Conservation (phyloP, 2,888 invertebrate species). For the Pedicia rivosa region DNA sequence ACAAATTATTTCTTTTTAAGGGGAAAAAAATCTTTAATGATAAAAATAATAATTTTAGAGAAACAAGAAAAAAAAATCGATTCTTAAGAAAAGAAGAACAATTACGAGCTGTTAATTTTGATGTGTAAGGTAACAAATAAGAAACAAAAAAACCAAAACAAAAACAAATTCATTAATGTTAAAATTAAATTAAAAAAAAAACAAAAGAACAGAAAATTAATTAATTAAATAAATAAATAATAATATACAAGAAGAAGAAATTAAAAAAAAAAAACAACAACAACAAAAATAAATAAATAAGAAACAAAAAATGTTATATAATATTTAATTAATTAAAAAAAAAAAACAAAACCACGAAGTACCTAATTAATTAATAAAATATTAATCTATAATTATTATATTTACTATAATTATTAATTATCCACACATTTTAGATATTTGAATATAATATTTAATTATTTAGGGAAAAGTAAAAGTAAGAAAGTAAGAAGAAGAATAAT, state of each 20-base stretch:
- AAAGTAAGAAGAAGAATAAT: too few species aligned
- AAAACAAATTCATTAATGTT: too few species aligned
- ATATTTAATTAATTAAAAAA: background rate
- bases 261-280: conserved; percentile 2
- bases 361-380: conserved; percentile 5
- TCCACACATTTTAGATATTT: conserved; percentile 1
- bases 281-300: conserved; percentile 3
- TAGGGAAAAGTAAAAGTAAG: conserved; percentile 6
- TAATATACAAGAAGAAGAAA: conserved; percentile 2
- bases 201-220: conserved; percentile 1
- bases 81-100: too few species aligned
- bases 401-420: conserved; percentile 3
- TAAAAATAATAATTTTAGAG: too few species aligned
- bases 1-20: too few species aligned
- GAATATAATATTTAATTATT: conserved; percentile 2
- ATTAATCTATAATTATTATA: conserved; percentile 5
- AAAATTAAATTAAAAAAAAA: too few species aligned
- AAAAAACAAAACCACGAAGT: background rate
- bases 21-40: too few species aligned
- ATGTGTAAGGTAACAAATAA: too few species aligned
- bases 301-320: too few species aligned
- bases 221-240: conserved; percentile 2
- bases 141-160: too few species aligned
- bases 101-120: too few species aligned
- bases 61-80: too few species aligned